Evolutionary conservation across 2,888 invertebrate species (phyloP).

Genomic region (Zele albiditarsus): DNA sequence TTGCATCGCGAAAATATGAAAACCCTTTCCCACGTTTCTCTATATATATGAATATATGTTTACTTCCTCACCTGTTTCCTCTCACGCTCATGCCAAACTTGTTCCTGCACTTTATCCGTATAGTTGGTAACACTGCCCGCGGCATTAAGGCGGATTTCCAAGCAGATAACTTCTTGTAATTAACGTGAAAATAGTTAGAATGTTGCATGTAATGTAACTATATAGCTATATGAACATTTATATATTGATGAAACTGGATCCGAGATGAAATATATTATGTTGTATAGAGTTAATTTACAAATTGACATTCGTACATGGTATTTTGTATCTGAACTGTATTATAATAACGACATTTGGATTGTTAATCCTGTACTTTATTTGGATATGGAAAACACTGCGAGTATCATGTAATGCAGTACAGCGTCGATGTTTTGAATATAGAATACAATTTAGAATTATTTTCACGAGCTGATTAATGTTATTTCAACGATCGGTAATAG

Average conservation of each 20-base stretch:
- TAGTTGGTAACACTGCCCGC: slow-evolving; percentile 51
- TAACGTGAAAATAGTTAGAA: slow-evolving; percentile 51
- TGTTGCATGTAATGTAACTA: background rate
- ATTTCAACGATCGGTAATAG: too few relatives aligned
- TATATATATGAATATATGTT: slow-evolving; percentile 20
- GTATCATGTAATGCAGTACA: too few relatives aligned
- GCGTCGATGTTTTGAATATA: too few relatives aligned
- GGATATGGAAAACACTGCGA: too few relatives aligned
- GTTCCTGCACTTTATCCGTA: slow-evolving; percentile 49
- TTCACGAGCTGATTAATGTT: too few relatives aligned
- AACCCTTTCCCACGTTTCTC: slow-evolving; percentile 9
- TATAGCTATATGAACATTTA: background rate
- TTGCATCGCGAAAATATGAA: background rate
- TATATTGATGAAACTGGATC: background rate
- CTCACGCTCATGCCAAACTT: slow-evolving; percentile 36
- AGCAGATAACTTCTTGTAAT: slow-evolving; percentile 68
- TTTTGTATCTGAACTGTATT: too few relatives aligned
- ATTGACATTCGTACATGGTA: too few relatives aligned
- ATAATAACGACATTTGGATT: too few relatives aligned
- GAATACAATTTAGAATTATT: too few relatives aligned
- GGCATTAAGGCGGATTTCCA: slow-evolving; percentile 66
- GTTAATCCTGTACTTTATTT: too few relatives aligned
- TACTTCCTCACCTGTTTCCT: slow-evolving; percentile 37
- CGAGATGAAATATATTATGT: background rate
- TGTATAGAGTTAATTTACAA: background rate